A percentile compares a stretch with the other conserved stretches of the same genome.
phyloP scores from a whole-genome alignment of 2,113 vertebrate species.

The Entomyzon cyanotis region DNA sequence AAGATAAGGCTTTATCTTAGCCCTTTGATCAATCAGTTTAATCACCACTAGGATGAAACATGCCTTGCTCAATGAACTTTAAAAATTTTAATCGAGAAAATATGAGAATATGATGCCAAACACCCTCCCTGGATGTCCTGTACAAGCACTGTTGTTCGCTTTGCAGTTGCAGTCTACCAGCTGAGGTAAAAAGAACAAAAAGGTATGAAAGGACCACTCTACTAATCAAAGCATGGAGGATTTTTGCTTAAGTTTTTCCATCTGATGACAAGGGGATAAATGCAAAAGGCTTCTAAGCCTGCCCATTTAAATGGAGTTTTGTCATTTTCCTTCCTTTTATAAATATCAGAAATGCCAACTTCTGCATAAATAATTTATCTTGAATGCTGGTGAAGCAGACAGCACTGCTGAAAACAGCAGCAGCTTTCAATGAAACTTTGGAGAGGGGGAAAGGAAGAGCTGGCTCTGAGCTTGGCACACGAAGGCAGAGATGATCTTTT shows the following conservation, averaged over 20 bases:
- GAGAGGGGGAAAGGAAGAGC: neutral
- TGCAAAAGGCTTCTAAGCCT: neutral
- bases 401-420: conserved; percentile 12
- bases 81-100: neutral
- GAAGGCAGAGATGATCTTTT: neutral
- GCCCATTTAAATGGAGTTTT: neutral
- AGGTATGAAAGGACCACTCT: neutral
- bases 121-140: neutral
- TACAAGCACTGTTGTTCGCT: neutral
- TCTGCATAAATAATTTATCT: neutral
- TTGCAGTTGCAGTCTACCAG: neutral
- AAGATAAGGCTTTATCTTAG: neutral
- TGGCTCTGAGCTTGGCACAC: neutral
- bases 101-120: neutral
- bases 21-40: neutral
- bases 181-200: neutral
- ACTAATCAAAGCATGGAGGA: neutral
- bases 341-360: conserved; percentile 5
- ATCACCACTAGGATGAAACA: neutral
- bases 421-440: conserved; percentile 16
- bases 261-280: neutral
- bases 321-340: neutral
- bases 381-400: neutral
- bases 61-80: neutral
- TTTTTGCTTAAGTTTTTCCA: neutral